Evolutionary conservation across 1,140 invertebrate species (phyloP), one percentile per base, ranked within the genome.

Genomic region (Aphaenogaster rudis): DNA sequence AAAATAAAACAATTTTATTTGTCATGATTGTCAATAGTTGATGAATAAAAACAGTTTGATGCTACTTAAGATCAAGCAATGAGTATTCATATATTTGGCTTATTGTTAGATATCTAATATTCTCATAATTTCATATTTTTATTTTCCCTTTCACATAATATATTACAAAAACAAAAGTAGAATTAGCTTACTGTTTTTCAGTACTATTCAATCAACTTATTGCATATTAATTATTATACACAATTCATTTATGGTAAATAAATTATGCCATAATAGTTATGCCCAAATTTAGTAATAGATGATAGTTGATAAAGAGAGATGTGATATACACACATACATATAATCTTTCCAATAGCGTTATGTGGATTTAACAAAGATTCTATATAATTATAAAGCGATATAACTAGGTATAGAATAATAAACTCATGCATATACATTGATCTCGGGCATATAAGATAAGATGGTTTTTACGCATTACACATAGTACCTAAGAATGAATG

Each of bases 401-500:
- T 54, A 69, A 28, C 42, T 45, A 28, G 3, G 42, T 42, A 66
- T 39, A 61, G 0, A 77, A 15, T 28, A 61, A 48, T 36, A 61
- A 39, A 39, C 11, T 74, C n/a, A 33, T 57, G 0, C 2, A n/a
- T 48, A 57, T 67, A 76, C 74, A 79, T 33, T 36, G 13, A 88
- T 61, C 77, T 74, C 15, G 59, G 63, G 39, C 76, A 88, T 71
- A 69, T 71, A 78, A 84, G 67, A 66, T 84, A 52, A 54, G 71
- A 74, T 15, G 6, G 33, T 74, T 33, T 33, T n/a, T 52, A n/a
- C 21, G 21, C 11, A 61, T 84, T 84, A 78, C 57, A 72, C 54
- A 52, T 66, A 88, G 5, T 15, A 59, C 28, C 28, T 61, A 79
- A 39, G 54, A 88, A 90, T 78, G 39, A 88, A 90, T 71, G 50